A percentile compares a stretch with the other conserved stretches of the same genome.
These are phyloP conservation scores for Elgaria multicarinata DNA, from an alignment of 2,113 vertebrate species.

Conservation along the genomic window DNA sequence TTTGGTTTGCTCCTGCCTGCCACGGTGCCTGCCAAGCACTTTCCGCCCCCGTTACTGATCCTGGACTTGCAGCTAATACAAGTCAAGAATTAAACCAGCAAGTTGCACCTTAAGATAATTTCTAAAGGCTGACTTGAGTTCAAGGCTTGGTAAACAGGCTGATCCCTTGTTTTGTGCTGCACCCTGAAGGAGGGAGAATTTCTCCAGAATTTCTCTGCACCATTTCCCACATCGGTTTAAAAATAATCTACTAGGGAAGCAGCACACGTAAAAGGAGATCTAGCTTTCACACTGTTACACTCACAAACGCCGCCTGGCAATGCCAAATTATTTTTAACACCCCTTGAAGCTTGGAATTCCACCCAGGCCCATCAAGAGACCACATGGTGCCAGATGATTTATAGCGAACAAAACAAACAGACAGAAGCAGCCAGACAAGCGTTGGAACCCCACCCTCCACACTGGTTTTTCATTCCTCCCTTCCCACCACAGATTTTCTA, in stretches of 20 bases:
- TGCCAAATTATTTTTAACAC: neutral
- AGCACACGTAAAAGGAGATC: neutral
- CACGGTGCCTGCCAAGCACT: too few species aligned
- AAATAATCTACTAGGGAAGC: slow-evolving; percentile 20
- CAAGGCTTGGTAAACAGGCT: neutral
- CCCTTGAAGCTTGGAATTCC: slow-evolving; percentile 7
- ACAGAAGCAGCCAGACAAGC: neutral
- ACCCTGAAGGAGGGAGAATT: neutral
- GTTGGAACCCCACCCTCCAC: neutral
- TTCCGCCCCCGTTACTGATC: rapidly evolving
- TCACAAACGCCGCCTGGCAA: too few species aligned
- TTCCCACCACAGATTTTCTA: neutral
- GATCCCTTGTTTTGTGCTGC: neutral
- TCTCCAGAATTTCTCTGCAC: neutral
- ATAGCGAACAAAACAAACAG: rapidly evolving
- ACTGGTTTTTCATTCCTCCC: neutral
- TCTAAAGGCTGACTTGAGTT: neutral
- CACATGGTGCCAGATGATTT: rapidly evolving
- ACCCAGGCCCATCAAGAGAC: neutral
- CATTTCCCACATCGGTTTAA: neutral
- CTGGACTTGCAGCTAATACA: neutral
- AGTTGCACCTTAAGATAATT: neutral
- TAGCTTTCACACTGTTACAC: neutral
- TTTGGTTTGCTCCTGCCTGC: neutral
- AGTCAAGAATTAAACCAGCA: slow-evolving; percentile 11